Percentiles rank a stretch among this genome's conserved stretches.
Conservation (phyloP, 2,113 vertebrate species). For the Hippocampus barbouri region DNA sequence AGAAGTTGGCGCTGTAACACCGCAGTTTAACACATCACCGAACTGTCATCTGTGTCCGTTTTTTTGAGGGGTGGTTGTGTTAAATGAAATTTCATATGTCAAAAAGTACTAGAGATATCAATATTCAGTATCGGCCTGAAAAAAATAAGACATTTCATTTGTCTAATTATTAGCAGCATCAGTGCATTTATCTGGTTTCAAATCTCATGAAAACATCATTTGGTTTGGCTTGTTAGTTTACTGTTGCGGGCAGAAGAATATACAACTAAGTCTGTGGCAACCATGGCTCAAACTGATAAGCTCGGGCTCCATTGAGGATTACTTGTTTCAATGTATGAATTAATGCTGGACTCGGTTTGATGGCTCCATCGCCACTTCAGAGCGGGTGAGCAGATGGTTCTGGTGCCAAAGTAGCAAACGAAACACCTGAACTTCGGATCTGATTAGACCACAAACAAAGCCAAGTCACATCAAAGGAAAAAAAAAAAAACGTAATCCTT, state of each 20-base stretch:
- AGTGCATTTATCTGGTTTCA: too few species aligned
- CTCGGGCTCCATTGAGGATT: not conserved
- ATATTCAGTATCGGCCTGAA: too few species aligned
- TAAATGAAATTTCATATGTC: too few species aligned
- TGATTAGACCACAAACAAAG: slow-evolving; percentile 1
- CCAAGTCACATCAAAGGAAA: not conserved
- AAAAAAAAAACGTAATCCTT: not conserved
- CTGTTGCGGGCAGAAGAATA: not conserved
- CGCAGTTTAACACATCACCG: too few species aligned
- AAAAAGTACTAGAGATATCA: too few species aligned
- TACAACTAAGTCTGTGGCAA: not conserved
- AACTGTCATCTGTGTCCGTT: too few species aligned
- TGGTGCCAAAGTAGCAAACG: slow-evolving; percentile 22
- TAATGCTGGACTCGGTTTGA: not conserved
- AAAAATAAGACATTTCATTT: too few species aligned
- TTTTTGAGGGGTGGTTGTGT: too few species aligned
- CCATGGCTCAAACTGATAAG: not conserved
- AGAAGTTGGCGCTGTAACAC: too few species aligned
- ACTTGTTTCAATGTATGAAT: not conserved
- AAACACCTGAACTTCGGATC: not conserved
- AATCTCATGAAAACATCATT: not conserved
- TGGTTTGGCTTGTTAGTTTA: not conserved
- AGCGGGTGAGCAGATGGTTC: slow-evolving; percentile 16
- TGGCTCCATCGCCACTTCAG: slow-evolving; percentile 1
- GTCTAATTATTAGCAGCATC: too few species aligned